phyloP scores from a whole-genome alignment of 2,113 vertebrate genomes.

The Balaenoptera acutorostrata region DNA sequence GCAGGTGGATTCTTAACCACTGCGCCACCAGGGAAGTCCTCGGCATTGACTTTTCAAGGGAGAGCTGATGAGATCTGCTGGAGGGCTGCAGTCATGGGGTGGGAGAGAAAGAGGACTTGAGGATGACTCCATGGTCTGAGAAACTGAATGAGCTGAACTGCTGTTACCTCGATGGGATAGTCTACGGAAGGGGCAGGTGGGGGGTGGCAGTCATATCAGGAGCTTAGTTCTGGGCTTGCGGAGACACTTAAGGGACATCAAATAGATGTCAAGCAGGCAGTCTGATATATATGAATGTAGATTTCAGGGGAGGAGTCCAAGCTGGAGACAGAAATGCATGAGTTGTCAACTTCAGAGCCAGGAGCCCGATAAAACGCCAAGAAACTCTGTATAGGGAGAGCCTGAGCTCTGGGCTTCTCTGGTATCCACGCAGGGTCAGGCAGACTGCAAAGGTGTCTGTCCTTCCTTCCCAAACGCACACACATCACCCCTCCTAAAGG shows the following conservation, averaged over 20 bases:
- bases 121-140: neutral
- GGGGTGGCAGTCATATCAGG: fast-evolving
- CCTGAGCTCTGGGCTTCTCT: neutral
- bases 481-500: neutral
- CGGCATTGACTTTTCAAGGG: neutral
- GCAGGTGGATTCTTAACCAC: no score
- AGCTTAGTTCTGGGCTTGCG: neutral
- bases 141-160: neutral
- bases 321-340: neutral
- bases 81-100: neutral
- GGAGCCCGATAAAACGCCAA: neutral
- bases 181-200: no score
- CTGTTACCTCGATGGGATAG: fast-evolving
- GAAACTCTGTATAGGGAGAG: neutral
- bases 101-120: neutral
- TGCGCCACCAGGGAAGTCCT: no score
- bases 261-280: neutral
- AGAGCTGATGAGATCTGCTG: no score
- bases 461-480: fast-evolving
- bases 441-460: neutral
- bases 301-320: neutral
- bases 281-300: neutral
- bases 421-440: neutral
- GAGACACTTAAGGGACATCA: neutral
- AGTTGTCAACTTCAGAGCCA: neutral